phyloP scores from a whole-genome alignment of 2,113 vertebrate species.

The Cebidichthys violaceus region DNA sequence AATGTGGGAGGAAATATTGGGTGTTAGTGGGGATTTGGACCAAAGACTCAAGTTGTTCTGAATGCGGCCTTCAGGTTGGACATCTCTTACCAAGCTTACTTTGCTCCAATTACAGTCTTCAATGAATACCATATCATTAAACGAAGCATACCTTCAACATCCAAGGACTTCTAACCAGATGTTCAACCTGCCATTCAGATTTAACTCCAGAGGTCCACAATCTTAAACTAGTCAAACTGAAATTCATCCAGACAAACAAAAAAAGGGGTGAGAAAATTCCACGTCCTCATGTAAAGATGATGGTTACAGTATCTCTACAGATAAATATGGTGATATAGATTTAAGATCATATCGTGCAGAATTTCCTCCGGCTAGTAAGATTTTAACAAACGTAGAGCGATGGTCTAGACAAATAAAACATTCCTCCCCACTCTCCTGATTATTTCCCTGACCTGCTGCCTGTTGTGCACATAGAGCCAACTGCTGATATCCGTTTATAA shows the following conservation, averaged over 20 bases:
- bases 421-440: background rate
- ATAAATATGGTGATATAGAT: background rate
- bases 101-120: background rate
- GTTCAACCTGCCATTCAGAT: background rate
- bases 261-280: background rate
- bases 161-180: background rate
- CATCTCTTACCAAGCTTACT: background rate
- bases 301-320: background rate
- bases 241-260: background rate
- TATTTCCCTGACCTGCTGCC: conserved; percentile 14
- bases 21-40: background rate
- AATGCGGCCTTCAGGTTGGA: background rate
- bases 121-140: background rate
- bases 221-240: background rate
- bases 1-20: background rate
- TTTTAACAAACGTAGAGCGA: background rate
- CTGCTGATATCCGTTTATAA: conserved; percentile 26
- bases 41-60: background rate
- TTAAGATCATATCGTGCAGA: background rate
- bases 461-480: conserved; percentile 7
- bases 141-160: background rate
- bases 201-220: background rate
- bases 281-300: background rate
- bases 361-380: background rate
- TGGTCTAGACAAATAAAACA: conserved; percentile 1